A percentile compares a stretch with the other conserved stretches of the same genome.
These are phyloP conservation scores for Labeo rohita DNA, from an alignment of 2,113 vertebrate genomes.

Conservation along the genomic window DNA sequence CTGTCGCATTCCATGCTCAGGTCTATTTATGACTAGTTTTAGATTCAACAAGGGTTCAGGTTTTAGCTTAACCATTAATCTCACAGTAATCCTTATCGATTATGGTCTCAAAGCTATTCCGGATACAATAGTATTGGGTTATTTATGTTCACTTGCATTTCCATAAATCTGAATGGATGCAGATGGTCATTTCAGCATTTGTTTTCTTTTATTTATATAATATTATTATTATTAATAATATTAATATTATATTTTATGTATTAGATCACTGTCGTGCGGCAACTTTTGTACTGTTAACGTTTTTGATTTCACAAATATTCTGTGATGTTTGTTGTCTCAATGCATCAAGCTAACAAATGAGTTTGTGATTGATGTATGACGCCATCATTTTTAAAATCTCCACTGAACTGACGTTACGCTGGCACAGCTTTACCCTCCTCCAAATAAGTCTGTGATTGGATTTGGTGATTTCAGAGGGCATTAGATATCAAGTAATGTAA, in stretches of 20 bases:
- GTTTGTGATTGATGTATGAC: background rate
- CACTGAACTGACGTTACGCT: background rate
- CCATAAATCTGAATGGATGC: background rate
- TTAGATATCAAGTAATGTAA: conserved; percentile 43
- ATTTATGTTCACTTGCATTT: conserved; percentile 46
- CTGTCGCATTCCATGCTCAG: conserved; percentile 57
- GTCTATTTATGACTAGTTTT: conserved; percentile 59
- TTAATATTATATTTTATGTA: conserved; percentile 30
- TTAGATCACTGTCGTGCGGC: conserved; percentile 20
- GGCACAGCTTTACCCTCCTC: conserved; percentile 19
- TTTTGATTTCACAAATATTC: conserved; percentile 6
- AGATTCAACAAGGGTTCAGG: conserved; percentile 46
- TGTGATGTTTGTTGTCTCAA: background rate
- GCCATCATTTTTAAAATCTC: background rate
- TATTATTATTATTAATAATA: conserved; percentile 17
- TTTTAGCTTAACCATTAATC: conserved; percentile 36
- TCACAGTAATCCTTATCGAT: conserved; percentile 18
- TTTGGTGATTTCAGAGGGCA: conserved; percentile 43
- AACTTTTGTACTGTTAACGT: conserved; percentile 46
- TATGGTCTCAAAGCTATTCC: conserved; percentile 26
- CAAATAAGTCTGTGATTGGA: conserved; percentile 4
- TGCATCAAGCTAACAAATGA: background rate
- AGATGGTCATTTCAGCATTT: conserved; percentile 24
- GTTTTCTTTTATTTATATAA: conserved; percentile 33
- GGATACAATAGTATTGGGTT: conserved; percentile 35